phyloP scores from a whole-genome alignment of 2,888 invertebrate genomes.

The Xanthostigma xanthostigma region DNA sequence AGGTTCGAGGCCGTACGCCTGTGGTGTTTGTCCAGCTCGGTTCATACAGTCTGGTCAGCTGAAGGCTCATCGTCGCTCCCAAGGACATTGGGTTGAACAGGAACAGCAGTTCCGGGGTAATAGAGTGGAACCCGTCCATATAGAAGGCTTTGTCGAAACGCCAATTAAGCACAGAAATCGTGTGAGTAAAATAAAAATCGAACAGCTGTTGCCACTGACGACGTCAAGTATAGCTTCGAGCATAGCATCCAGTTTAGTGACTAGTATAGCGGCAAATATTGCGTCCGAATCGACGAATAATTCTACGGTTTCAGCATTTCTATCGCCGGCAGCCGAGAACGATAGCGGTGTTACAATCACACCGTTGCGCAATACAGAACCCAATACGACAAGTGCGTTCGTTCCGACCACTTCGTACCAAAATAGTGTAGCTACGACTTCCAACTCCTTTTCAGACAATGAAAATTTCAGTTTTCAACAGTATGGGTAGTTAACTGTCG shows the following conservation, averaged over 20 bases:
- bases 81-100: slow-evolving; percentile 15
- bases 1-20: slow-evolving; percentile 48
- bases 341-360: slow-evolving; percentile 7
- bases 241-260: neutral
- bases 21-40: slow-evolving; percentile 49
- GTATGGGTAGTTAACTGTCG: slow-evolving; percentile 2
- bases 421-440: slow-evolving; percentile 3
- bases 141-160: slow-evolving; percentile 5
- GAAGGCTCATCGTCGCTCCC: slow-evolving; percentile 45
- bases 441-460: slow-evolving; percentile 6
- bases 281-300: neutral
- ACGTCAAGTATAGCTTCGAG: neutral
- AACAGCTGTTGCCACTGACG: neutral
- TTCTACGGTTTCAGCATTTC: neutral
- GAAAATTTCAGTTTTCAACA: slow-evolving; percentile 8
- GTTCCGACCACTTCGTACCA: neutral
- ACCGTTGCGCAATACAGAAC: neutral
- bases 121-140: slow-evolving; percentile 5
- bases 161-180: slow-evolving; percentile 4
- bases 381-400: too few species aligned
- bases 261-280: neutral
- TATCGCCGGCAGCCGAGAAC: slow-evolving; percentile 3
- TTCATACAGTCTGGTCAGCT: slow-evolving; percentile 48
- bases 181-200: neutral
- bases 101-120: slow-evolving; percentile 5